These are phyloP conservation scores for Harlomillsia oculata DNA, from an alignment of 1,140 invertebrate species.

Conservation along the genomic window DNA sequence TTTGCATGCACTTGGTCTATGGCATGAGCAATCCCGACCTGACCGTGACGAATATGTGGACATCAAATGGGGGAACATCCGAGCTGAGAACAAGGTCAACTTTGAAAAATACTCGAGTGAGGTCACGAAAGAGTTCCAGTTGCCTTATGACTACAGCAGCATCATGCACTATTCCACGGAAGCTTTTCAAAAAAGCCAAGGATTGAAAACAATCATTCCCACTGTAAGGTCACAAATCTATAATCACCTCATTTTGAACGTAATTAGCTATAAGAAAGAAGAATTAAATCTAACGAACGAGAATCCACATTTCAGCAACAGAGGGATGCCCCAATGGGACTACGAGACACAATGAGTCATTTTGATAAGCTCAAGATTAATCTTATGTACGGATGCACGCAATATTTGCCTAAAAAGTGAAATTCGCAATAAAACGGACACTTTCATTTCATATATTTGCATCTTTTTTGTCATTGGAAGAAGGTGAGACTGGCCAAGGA, in stretches of 20 bases:
- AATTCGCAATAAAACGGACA: too few species aligned
- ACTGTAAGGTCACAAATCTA: not conserved
- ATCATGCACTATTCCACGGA: constrained; percentile 44
- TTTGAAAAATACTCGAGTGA: constrained; percentile 4
- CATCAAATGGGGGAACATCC: constrained; percentile 47
- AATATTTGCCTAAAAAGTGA: too few species aligned
- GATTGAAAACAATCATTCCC: constrained; percentile 4
- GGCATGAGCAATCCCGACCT: constrained; percentile 48
- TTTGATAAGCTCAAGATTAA: constrained; percentile 19
- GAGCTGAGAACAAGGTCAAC: constrained; percentile 3
- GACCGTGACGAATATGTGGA: constrained; percentile 47
- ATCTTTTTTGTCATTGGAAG: too few species aligned
- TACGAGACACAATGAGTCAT: constrained; percentile 12
- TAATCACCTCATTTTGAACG: not conserved
- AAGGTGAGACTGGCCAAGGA: too few species aligned
- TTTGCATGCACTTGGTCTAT: constrained; percentile 47
- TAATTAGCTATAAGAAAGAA: too few species aligned
- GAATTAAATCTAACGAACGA: too few species aligned
- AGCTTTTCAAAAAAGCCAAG: constrained; percentile 42
- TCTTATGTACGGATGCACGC: constrained; percentile 7
- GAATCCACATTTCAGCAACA: not conserved
- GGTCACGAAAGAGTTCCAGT: not conserved
- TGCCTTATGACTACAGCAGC: constrained; percentile 34
- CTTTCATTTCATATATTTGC: too few species aligned
- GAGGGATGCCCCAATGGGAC: constrained; percentile 10